Evolutionary conservation across 1,140 invertebrate species (phyloP), one percentile per base, ranked within the genome.

Genomic region (Mamestra configurata): DNA sequence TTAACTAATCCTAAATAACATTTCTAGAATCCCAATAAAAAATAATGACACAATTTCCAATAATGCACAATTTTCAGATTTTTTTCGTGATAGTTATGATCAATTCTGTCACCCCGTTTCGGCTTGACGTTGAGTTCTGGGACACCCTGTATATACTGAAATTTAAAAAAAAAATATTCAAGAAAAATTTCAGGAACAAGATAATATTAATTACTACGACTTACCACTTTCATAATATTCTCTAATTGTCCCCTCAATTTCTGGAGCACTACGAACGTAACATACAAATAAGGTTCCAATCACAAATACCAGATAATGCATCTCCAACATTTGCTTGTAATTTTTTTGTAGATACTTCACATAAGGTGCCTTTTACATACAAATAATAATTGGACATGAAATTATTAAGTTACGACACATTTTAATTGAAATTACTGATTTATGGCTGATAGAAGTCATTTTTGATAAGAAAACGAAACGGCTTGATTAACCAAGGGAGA

Each of bases 361-460:
- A n/a, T n/a, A n/a, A n/a, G n/a, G n/a, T n/a, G n/a, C n/a, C n/a
- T n/a, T n/a, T n/a, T n/a, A n/a, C n/a, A n/a, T n/a, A n/a, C n/a
- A 70, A 46, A 18, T 24, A 27, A 22, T 22, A 0, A 70, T 49
- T 7, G 15, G 11, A 20, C 49, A 49, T 37, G 15, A 49, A 49
- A 70, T 27, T 24, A 46, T 77, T 43, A 61, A 71, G 64, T 70
- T 71, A 46, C 13, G 46, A 57, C 51, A 64, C 37, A 43, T 49
- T 77, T 49, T 70, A 73, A 82, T 76, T 80, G 51, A 76, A 71
- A 76, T 80, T 43, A 61, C 46, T 11, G 68, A 53, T 71, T 71
- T 71, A 71, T 71, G 68, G 27, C 24, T 4, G 31, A 35, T 40
- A 37, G n/a, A 4, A 70, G 18, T 71, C 22, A 8, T 71, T 53